These are phyloP conservation scores for Leptopilina drosophilae DNA, from an alignment of 2,888 invertebrate species.

Conservation along the genomic window DNA sequence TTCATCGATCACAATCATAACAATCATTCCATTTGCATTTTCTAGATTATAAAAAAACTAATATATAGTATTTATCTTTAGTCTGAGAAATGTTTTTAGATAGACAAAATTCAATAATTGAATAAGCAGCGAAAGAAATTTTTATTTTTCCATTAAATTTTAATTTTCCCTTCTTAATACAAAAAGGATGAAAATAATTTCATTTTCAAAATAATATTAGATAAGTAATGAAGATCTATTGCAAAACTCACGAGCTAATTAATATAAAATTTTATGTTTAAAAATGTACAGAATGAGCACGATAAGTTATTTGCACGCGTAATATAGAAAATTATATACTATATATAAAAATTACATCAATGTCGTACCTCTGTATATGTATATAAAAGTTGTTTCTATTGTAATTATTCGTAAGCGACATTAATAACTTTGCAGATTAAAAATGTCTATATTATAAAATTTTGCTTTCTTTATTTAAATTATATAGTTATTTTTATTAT, in stretches of 20 bases:
- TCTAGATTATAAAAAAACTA: constrained; percentile 45
- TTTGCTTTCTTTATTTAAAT: not conserved
- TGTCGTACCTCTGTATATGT: constrained; percentile 67
- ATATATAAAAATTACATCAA: constrained; percentile 58
- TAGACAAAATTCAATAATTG: not conserved
- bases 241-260: constrained; percentile 44
- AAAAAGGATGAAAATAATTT: not conserved
- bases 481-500: no score
- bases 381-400: constrained; percentile 64
- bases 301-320: constrained; percentile 29
- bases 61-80: not conserved
- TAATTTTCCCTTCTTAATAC: not conserved
- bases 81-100: not conserved
- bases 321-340: constrained; percentile 14
- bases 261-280: not conserved
- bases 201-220: not conserved
- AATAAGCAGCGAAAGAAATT: constrained; percentile 1
- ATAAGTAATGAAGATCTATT: constrained; percentile 12
- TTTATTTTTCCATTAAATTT: not conserved
- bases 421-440: constrained; percentile 66
- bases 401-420: constrained; percentile 58
- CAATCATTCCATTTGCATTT: constrained; percentile 69
- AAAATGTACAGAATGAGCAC: constrained; percentile 24
- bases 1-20: constrained; percentile 51
- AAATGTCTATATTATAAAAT: constrained; percentile 62